Conservation (phyloP, 2,113 vertebrate genomes). For the Xiphophorus hellerii region DNA sequence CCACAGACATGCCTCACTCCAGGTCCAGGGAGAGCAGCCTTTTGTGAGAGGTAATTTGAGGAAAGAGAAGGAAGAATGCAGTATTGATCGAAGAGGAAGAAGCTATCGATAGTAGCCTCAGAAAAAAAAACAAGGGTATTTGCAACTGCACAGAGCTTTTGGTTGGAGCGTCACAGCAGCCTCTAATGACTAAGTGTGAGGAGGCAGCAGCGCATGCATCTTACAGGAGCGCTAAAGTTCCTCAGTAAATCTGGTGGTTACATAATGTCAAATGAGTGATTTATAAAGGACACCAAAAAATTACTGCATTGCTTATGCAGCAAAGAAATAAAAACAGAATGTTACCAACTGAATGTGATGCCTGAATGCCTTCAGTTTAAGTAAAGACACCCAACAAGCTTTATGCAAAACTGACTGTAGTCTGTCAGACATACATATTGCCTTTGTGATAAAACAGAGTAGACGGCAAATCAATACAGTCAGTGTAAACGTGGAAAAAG, state of each 20-base stretch:
- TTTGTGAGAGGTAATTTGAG: constrained; percentile 45
- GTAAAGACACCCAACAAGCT: constrained; percentile 22
- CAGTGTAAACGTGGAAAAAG: constrained; percentile 12
- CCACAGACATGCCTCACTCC: constrained; percentile 18
- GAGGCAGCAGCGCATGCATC: constrained; percentile 28
- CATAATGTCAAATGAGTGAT: constrained; percentile 12
- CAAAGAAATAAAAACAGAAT: constrained; percentile 1
- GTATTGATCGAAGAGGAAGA: constrained; percentile 23
- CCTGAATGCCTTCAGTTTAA: constrained; percentile 29
- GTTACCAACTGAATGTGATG: not conserved
- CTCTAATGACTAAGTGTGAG: constrained; percentile 33
- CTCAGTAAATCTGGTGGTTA: constrained; percentile 6
- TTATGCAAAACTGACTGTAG: constrained; percentile 40
- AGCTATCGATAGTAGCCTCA: constrained; percentile 46
- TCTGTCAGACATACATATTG: constrained; percentile 44
- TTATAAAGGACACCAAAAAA: not conserved
- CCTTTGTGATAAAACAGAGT: constrained; percentile 59
- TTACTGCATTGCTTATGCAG: not conserved
- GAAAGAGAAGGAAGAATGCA: constrained; percentile 32
- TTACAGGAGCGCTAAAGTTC: constrained; percentile 11
- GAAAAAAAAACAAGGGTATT: constrained; percentile 8
- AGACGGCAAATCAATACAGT: constrained; percentile 49
- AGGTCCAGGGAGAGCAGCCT: constrained; percentile 27
- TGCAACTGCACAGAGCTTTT: constrained; percentile 38
- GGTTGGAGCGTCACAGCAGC: constrained; percentile 24